Percentiles rank a stretch among this genome's conserved stretches.
These are phyloP conservation scores for Paratilapia polleni DNA, from an alignment of 2,113 vertebrate genomes.

Conservation along the genomic window DNA sequence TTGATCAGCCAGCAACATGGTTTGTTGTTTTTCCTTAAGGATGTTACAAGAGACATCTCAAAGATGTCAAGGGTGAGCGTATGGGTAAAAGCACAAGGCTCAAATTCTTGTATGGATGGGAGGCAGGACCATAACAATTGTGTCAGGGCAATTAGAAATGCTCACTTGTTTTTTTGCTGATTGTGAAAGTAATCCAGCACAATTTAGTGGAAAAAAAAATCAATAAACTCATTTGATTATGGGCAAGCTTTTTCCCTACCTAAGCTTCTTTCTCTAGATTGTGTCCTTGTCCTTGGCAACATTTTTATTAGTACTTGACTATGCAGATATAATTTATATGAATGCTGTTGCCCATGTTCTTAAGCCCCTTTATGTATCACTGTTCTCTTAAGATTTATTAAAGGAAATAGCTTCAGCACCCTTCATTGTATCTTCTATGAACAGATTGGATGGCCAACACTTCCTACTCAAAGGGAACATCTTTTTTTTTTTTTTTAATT, in stretches of 20 bases:
- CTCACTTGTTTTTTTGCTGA: neutral
- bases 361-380: neutral
- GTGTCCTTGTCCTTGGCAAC: neutral
- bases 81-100: neutral
- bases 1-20: neutral
- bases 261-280: neutral
- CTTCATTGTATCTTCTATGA: neutral
- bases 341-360: neutral
- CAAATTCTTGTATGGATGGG: neutral
- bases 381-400: neutral
- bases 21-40: conserved; percentile 1
- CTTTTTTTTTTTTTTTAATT: neutral
- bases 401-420: neutral
- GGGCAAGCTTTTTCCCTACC: neutral
- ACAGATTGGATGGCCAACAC: neutral
- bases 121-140: neutral
- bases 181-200: neutral
- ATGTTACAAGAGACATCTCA: neutral
- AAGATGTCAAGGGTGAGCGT: neutral
- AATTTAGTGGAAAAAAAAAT: neutral
- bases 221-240: neutral
- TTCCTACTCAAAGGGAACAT: neutral
- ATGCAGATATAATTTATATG: conserved; percentile 6
- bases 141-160: neutral
- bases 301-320: neutral